A percentile compares a stretch with the other conserved stretches of the same genome.
These are phyloP conservation scores for Ceraclea dissimilis DNA, from an alignment of 2,888 invertebrate genomes.

Conservation along the genomic window DNA sequence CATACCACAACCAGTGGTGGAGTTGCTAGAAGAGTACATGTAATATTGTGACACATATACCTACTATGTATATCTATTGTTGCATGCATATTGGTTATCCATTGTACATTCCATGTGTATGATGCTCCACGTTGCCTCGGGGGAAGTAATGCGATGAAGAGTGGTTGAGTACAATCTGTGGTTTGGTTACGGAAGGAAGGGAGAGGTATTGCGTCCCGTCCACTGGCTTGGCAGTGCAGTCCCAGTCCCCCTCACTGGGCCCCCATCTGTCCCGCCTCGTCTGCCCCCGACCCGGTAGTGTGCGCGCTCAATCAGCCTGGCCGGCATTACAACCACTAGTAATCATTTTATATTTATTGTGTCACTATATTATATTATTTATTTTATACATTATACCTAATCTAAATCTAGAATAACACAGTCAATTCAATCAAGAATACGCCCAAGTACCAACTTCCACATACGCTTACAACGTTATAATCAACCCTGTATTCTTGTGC, in stretches of 20 bases:
- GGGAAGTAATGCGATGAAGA: too few relatives aligned
- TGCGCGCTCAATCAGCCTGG: neutral
- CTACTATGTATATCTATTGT: too few relatives aligned
- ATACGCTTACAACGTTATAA: neutral
- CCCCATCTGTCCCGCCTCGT: slow-evolving; percentile 26
- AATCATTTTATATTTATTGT: slow-evolving; percentile 27
- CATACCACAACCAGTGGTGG: too few relatives aligned
- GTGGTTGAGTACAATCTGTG: neutral
- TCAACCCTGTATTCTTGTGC: neutral
- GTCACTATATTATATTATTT: slow-evolving; percentile 22
- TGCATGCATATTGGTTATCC: too few relatives aligned
- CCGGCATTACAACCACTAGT: slow-evolving; percentile 17
- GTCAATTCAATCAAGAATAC: too few relatives aligned
- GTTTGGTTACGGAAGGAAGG: slow-evolving; percentile 7
- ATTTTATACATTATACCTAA: slow-evolving; percentile 7
- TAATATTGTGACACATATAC: too few relatives aligned
- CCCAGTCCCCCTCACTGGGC: slow-evolving; percentile 10
- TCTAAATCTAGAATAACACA: too few relatives aligned
- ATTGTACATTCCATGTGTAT: too few relatives aligned
- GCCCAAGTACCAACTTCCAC: neutral
- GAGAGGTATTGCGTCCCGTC: slow-evolving; percentile 23
- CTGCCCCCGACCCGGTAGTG: slow-evolving; percentile 22
- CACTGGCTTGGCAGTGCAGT: slow-evolving; percentile 27
- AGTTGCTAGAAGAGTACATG: too few relatives aligned
- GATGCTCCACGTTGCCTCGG: too few relatives aligned